Percentiles rank a stretch among this genome's conserved stretches.
These are phyloP conservation scores for Rousettus leschenaultii DNA, from an alignment of 2,113 vertebrate species.

Conservation along the genomic window DNA sequence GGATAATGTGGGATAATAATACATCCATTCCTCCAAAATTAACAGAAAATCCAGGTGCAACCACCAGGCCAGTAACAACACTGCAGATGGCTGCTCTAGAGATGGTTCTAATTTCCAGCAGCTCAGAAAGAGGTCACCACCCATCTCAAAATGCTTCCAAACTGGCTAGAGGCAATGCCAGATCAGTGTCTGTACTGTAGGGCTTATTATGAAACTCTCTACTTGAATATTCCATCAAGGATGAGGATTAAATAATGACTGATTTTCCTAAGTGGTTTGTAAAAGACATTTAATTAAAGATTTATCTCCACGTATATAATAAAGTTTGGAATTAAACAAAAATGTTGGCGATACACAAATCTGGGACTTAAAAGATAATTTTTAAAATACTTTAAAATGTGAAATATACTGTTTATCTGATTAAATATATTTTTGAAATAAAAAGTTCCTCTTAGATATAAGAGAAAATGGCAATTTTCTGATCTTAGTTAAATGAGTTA, in stretches of 20 bases:
- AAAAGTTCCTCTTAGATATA: background rate
- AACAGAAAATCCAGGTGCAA: background rate
- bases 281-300: background rate
- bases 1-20: background rate
- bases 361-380: background rate
- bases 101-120: background rate
- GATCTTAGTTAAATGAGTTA: background rate
- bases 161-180: background rate
- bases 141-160: background rate
- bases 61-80: background rate
- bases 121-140: background rate
- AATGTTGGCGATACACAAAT: background rate
- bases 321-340: conserved; percentile 13
- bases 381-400: background rate
- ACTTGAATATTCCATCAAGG: background rate
- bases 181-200: background rate
- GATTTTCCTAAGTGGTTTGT: background rate
- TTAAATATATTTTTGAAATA: background rate
- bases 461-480: background rate
- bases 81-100: background rate
- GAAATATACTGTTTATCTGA: background rate
- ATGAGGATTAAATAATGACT: background rate
- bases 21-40: background rate
- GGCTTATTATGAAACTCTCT: background rate
- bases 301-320: background rate